Conservation (phyloP, 2,113 vertebrate genomes). For the Paratilapia polleni region DNA sequence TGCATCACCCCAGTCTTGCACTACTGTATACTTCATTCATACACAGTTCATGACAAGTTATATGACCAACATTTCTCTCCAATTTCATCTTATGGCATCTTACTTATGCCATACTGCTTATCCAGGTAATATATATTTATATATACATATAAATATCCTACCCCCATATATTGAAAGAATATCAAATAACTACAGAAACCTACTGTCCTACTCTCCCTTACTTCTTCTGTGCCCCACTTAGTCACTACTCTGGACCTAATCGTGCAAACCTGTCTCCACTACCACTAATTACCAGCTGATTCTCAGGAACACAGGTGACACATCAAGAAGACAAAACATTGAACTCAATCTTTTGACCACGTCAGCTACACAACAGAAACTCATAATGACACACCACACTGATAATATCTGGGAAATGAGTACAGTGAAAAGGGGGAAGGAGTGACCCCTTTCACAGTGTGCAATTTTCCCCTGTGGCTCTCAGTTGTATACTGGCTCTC, state of each 20-base stretch:
- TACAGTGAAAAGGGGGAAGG: no score
- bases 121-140: no score
- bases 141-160: not conserved
- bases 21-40: no score
- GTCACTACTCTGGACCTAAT: not conserved
- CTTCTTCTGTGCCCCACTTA: not conserved
- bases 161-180: not conserved
- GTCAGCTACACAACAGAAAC: not conserved
- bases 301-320: not conserved
- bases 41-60: no score
- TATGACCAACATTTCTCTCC: no score
- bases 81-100: no score
- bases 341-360: not conserved
- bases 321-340: not conserved
- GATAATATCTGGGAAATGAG: not conserved
- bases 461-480: no score
- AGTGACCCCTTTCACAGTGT: no score
- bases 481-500: no score
- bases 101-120: no score
- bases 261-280: not conserved
- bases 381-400: not conserved
- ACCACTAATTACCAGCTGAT: not conserved
- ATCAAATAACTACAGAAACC: not conserved
- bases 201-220: not conserved
- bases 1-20: no score